These are phyloP conservation scores for Littorina saxatilis DNA, from an alignment of 1,140 invertebrate species.

Conservation along the genomic window DNA sequence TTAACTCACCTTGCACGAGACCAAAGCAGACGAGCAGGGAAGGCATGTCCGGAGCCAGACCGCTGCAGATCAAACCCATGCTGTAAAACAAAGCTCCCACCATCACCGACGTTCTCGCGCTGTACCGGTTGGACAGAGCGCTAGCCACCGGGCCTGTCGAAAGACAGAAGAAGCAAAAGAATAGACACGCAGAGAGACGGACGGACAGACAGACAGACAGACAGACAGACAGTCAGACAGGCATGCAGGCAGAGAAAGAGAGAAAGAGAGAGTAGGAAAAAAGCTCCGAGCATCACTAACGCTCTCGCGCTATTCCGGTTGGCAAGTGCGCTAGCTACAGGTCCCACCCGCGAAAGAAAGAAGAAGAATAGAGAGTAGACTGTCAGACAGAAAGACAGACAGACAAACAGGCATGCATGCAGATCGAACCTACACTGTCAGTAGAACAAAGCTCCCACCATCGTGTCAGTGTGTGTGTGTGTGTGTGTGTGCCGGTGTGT, in stretches of 20 bases:
- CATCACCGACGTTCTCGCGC: slow-evolving; percentile 91
- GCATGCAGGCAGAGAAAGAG: too few relatives aligned
- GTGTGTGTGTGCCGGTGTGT: neutral
- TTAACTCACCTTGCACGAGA: slow-evolving; percentile 87
- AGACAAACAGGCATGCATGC: too few relatives aligned
- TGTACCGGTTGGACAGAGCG: slow-evolving; percentile 88
- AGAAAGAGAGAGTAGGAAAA: too few relatives aligned
- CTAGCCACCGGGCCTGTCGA: slow-evolving; percentile 91
- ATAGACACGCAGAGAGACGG: too few relatives aligned
- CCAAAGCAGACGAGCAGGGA: slow-evolving; percentile 90
- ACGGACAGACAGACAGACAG: too few relatives aligned
- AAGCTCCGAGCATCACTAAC: too few relatives aligned
- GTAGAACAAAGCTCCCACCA: neutral
- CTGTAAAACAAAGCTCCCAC: slow-evolving; percentile 86
- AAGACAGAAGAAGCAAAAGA: neutral
- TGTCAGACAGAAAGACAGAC: too few relatives aligned
- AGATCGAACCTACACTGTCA: neutral
- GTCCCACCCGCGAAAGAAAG: too few relatives aligned
- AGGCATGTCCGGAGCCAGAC: slow-evolving; percentile 85
- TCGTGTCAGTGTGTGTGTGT: slow-evolving; percentile 2
- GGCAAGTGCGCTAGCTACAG: too few relatives aligned
- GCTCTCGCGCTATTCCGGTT: too few relatives aligned
- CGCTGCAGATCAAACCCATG: slow-evolving; percentile 85
- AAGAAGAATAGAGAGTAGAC: too few relatives aligned
- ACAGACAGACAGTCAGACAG: too few relatives aligned